Evolutionary conservation across 2,888 invertebrate species (phyloP), one percentile per base, ranked within the genome.

Genomic region (Blastobasis lacticolella): DNA sequence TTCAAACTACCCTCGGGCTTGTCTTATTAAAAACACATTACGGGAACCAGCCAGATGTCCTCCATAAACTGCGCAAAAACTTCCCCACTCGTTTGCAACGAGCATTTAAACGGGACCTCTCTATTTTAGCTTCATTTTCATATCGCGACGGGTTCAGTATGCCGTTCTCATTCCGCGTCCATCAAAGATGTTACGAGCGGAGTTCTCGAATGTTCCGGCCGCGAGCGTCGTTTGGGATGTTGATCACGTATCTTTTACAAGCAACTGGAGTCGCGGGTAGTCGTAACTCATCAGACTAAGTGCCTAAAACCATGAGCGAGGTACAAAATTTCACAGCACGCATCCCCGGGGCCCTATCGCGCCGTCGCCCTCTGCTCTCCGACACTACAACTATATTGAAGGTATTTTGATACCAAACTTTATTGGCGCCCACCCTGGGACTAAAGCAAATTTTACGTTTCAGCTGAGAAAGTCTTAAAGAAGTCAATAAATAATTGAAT

Each of bases 271-370:
- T 62, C 57, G 57, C 58, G 49, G 60, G 66, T 66, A 66, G 58
- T 57, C 63, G 62, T 74, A 69, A 72, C 64, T 71, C 75, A 69
- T 73, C 70, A 73, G 66, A 63, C 57, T 58, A 66, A 75, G 70
- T 69, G 70, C 61, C 54, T 51, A 50, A 58, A 57, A 62, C 56
- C 53, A 5, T 10, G 37, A 41, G 43, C 37, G 52, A 64, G 58
- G 62, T 61, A 63, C 61, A 64, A 63, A 63, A 64, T 60, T 63
- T 56, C 50, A 55, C 53, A 58, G 57, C 57, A 56, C 48, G 47
- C 52, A 52, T 54, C 63, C 59, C 56, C 41, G 46, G 64, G 64
- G 62, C 46, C 40, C 49, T 37, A 38, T 43, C 37, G 45, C 23
- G 23, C 23, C 23, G 23, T 23, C 23, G 23, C 23, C 23, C 2